Percentiles rank a stretch among this genome's conserved stretches.
These are phyloP conservation scores for Aricia agestis DNA, from an alignment of 1,140 invertebrate species.

Conservation along the genomic window DNA sequence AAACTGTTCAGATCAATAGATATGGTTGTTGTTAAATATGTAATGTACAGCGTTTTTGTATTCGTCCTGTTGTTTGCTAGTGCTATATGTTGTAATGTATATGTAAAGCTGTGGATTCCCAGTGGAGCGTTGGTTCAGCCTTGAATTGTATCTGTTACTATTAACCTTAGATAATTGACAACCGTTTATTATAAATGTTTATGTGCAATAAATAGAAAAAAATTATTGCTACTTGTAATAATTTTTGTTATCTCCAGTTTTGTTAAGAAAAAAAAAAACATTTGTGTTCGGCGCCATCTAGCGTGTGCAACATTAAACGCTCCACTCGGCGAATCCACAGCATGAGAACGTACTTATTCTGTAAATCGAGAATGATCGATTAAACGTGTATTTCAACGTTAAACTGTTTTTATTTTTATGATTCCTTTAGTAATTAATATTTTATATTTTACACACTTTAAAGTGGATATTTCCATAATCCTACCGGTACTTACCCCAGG, in stretches of 20 bases:
- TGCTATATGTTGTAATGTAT: slow-evolving; percentile 36
- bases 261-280: too few relatives aligned
- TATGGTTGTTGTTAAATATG: slow-evolving; percentile 51
- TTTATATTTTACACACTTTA: too few relatives aligned
- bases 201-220: neutral
- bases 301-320: neutral
- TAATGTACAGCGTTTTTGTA: slow-evolving; percentile 52
- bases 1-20: slow-evolving; percentile 25
- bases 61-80: slow-evolving; percentile 49
- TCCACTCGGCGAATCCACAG: slow-evolving; percentile 32
- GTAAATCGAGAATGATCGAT: slow-evolving; percentile 51
- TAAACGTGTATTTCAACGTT: slow-evolving; percentile 48
- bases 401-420: slow-evolving; percentile 2
- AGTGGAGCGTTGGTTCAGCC: neutral
- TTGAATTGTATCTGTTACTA: neutral
- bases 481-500: too few relatives aligned
- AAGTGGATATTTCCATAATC: too few relatives aligned
- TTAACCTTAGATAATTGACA: neutral
- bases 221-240: neutral
- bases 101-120: slow-evolving; percentile 11
- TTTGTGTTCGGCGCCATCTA: neutral
- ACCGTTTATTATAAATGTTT: neutral
- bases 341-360: slow-evolving; percentile 54
- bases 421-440: neutral
- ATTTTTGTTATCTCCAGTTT: too few relatives aligned